A percentile compares a stretch with the other conserved stretches of the same genome.
Conservation (phyloP, 2,888 invertebrate genomes). For the Molanna angustata region DNA sequence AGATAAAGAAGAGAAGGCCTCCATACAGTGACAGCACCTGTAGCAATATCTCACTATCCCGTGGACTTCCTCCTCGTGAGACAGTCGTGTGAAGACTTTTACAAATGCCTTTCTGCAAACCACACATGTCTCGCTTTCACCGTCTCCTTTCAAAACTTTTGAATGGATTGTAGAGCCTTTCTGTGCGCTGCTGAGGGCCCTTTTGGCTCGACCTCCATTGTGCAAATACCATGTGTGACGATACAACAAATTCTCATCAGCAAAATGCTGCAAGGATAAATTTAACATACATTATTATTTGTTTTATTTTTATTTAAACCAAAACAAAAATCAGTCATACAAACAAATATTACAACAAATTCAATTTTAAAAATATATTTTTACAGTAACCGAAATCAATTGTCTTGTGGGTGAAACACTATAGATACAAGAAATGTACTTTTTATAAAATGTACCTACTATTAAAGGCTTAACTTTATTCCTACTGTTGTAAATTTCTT, state of each 20-base stretch:
- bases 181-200: slow-evolving; percentile 9
- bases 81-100: background rate
- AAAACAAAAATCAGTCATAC: too few species aligned
- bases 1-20: slow-evolving; percentile 13
- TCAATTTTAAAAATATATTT: too few species aligned
- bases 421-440: too few species aligned
- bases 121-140: slow-evolving; percentile 1
- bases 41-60: slow-evolving; percentile 8
- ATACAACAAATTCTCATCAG: slow-evolving; percentile 17
- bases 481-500: too few species aligned
- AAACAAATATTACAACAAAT: too few species aligned
- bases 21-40: slow-evolving; percentile 13
- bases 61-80: slow-evolving; percentile 14
- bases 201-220: slow-evolving; percentile 10
- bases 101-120: slow-evolving; percentile 9
- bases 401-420: too few species aligned
- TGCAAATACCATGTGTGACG: slow-evolving; percentile 18
- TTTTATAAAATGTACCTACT: too few species aligned
- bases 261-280: slow-evolving; percentile 9
- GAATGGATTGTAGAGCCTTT: slow-evolving; percentile 3
- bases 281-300: background rate
- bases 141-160: background rate
- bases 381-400: too few species aligned
- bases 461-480: too few species aligned
- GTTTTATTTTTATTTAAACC: too few species aligned